A percentile compares a stretch with the other conserved stretches of the same genome.
Evolutionary conservation across 2,888 invertebrate species (phyloP).

Genomic region (Cotesia congregata): DNA sequence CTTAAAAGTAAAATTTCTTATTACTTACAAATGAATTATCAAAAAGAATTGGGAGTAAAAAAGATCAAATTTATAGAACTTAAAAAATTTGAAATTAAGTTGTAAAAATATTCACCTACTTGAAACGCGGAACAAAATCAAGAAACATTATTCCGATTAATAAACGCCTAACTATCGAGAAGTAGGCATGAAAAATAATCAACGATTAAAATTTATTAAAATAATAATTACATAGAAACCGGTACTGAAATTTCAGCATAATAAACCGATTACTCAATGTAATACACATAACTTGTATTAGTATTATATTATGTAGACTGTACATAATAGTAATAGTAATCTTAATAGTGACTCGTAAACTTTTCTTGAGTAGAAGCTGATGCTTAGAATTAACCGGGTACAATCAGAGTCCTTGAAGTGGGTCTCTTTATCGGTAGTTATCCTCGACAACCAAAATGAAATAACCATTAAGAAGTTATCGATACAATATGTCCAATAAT

Average conservation of each 20-base stretch:
- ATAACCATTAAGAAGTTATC: not conserved
- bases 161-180: too few species aligned
- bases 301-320: too few species aligned
- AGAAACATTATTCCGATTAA: too few species aligned
- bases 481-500: not conserved
- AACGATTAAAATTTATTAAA: not conserved
- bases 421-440: slow-evolving; percentile 2
- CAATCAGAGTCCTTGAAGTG: slow-evolving; percentile 4
- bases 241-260: slow-evolving; percentile 1
- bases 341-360: not conserved
- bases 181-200: not conserved
- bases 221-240: not conserved
- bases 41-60: too few species aligned
- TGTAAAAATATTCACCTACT: too few species aligned
- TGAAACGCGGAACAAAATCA: too few species aligned
- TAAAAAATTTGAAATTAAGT: too few species aligned
- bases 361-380: slow-evolving; percentile 2
- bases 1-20: too few species aligned
- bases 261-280: not conserved
- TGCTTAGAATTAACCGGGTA: slow-evolving; percentile 12
- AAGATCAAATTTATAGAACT: too few species aligned
- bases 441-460: not conserved
- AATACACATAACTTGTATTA: not conserved
- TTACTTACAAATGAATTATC: too few species aligned
- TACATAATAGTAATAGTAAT: too few species aligned